Evolutionary conservation across 2,113 vertebrate species (phyloP).

Genomic region (Protobothrops flavoviridis): DNA sequence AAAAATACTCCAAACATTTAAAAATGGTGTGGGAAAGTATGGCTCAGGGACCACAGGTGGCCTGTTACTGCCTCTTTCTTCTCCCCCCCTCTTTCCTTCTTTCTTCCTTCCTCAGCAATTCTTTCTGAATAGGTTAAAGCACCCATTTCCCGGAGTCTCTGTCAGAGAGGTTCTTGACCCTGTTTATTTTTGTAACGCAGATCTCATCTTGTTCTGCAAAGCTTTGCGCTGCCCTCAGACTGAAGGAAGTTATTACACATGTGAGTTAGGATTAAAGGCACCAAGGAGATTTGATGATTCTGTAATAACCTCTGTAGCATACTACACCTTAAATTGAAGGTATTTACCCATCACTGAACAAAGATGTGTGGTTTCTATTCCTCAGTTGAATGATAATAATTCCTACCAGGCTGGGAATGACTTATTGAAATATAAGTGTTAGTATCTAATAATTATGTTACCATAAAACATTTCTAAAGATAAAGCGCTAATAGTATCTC

Average conservation of each 20-base stretch:
- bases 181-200: not conserved
- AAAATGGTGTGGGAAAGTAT: not conserved
- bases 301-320: not conserved
- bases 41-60: not conserved
- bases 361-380: not conserved
- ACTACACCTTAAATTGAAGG: not conserved
- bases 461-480: slow-evolving; percentile 1
- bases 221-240: not conserved
- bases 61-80: not conserved
- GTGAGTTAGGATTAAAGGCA: not conserved
- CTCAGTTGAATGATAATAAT: not conserved
- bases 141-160: not conserved
- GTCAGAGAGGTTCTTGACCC: not conserved
- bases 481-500: not conserved
- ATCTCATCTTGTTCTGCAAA: not conserved
- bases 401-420: not conserved
- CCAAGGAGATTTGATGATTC: not conserved
- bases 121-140: not conserved
- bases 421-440: not conserved
- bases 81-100: not conserved
- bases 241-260: not conserved
- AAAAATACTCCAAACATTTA: not conserved
- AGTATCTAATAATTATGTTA: not conserved
- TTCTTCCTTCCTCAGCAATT: not conserved
- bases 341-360: not conserved